Base-by-base conservation (phyloP, 2,797 vertebrate species). In the Darevskia nairensis region DNA sequence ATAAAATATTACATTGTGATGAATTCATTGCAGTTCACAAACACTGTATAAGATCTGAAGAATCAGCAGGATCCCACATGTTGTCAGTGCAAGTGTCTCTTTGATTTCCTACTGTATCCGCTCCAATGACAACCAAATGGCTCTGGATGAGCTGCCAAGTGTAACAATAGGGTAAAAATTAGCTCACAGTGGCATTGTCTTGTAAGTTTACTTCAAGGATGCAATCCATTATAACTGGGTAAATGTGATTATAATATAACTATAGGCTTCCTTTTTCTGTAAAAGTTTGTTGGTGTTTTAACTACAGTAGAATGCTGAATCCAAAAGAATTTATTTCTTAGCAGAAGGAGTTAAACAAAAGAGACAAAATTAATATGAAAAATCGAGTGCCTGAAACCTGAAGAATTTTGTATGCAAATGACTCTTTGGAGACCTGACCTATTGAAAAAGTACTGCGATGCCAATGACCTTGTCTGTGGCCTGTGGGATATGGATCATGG, bases 61-160 rank as follows among this genome's bases (percentile, higher is more conserved):
- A 87, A 91, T n/a, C 2, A 85, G 78, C 6, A 71, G 35, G 75
- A 88, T 27, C 27, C 50, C 66, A 71, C 50, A 77, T 88, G 93
- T 90, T 7, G 39, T 35, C 80, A 84, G 0, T 2, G 5, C 17
- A 92, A 86, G 8, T 23, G 35, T 78, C 66, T 80, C 69, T 91
- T 77, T 88, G 39, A 78, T 89, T 92, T 91, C 3, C 1, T n/a
- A 68, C 80, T 89, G 21, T 25, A 66, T 87, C 64, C 87, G 29
- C 68, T 89, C 77, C 80, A 44, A 1, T 89, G 89, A 89, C 59
- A 90, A 82, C 1, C 17, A 89, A 29, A 29, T 61, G 41, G 19
- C 71, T 90, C 64, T 91, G 41, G 21, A 90, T 91, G 87, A 79
- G 1, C 11, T 1, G 64, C 44, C 39, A 35, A 59, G 23, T 10